Evolutionary conservation across 2,113 vertebrate species (phyloP).

Genomic region (Sorex araneus): DNA sequence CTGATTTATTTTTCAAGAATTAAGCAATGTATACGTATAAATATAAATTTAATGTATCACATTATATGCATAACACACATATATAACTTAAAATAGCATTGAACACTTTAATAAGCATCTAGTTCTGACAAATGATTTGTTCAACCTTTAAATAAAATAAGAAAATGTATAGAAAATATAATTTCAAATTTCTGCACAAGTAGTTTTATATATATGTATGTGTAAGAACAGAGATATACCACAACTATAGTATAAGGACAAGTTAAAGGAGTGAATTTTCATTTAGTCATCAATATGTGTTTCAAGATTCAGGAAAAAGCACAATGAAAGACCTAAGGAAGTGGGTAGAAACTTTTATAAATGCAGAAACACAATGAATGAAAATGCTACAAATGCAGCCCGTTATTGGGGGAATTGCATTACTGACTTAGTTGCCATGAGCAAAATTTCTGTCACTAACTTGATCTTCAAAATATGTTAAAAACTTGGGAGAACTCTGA

Average conservation of each 20-base stretch:
- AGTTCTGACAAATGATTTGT: slow-evolving; percentile 1
- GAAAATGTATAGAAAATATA: neutral
- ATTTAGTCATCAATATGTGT: neutral
- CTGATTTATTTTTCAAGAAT: neutral
- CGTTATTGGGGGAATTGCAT: neutral
- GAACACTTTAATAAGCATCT: neutral
- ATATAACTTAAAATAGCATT: neutral
- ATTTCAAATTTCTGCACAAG: neutral
- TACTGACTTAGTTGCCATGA: neutral
- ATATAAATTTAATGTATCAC: neutral
- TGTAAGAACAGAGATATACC: too few relatives aligned
- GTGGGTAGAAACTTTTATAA: neutral
- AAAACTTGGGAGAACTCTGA: slow-evolving; percentile 53
- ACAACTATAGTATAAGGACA: neutral
- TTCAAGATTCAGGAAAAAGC: neutral
- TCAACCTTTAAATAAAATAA: slow-evolving; percentile 9
- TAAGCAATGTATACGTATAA: neutral
- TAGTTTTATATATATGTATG: rapidly evolving
- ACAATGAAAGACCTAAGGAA: neutral
- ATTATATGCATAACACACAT: neutral
- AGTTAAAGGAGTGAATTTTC: slow-evolving; percentile 41
- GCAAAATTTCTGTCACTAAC: neutral
- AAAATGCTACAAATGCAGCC: neutral
- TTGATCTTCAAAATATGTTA: slow-evolving; percentile 41
- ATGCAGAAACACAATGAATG: neutral